A percentile compares a stretch with the other conserved stretches of the same genome.
Conservation (phyloP, 2,888 invertebrate species). For the Noctua fimbriata region DNA sequence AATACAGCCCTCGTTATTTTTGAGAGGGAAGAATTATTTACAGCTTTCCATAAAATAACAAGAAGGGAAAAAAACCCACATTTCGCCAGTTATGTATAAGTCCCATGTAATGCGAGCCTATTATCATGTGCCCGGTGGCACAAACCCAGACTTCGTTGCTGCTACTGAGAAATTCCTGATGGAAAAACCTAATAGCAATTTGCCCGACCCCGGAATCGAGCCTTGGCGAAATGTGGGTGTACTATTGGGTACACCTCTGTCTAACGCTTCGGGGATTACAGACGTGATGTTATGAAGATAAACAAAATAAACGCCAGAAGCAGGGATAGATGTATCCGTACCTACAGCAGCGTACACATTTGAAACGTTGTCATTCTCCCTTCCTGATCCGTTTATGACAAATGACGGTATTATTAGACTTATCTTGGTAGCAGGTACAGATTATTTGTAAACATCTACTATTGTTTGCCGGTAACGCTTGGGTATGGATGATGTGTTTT, state of each 20-base stretch:
- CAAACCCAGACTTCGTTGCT: neutral
- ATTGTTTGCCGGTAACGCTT: neutral
- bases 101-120: neutral
- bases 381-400: constrained; percentile 53
- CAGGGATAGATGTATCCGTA: neutral
- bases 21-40: neutral
- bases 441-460: constrained; percentile 47
- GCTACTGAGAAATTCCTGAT: neutral
- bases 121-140: too few relatives aligned
- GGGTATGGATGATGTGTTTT: neutral
- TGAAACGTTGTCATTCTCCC: constrained; percentile 27
- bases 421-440: constrained; percentile 37
- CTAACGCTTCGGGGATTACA: neutral
- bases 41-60: constrained; percentile 5
- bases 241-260: neutral
- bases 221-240: neutral
- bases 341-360: constrained; percentile 8
- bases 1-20: constrained; percentile 18
- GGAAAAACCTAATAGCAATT: neutral
- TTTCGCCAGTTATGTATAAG: neutral
- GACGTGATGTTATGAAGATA: constrained; percentile 5
- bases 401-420: constrained; percentile 54
- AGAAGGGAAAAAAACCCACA: neutral
- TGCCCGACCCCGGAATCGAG: neutral
- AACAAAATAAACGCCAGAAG: constrained; percentile 20